These are phyloP conservation scores for Sicus ferrugineus DNA, from an alignment of 2,888 invertebrate species.

Conservation along the genomic window DNA sequence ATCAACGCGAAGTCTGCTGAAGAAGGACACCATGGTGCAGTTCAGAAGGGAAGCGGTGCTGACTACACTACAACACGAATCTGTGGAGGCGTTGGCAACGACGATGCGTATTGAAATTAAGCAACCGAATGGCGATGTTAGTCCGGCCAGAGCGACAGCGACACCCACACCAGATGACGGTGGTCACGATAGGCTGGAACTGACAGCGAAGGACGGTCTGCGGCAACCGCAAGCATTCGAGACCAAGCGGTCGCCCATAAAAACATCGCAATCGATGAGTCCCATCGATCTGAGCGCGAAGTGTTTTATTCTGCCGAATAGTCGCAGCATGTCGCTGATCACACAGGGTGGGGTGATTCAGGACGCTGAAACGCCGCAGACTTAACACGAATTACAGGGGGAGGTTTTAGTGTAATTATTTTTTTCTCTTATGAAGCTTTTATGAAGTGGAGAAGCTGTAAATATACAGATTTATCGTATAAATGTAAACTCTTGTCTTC, in stretches of 20 bases:
- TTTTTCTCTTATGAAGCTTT: neutral
- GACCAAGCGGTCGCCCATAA: conserved; percentile 57
- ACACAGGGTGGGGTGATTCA: too few species aligned
- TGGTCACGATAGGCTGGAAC: conserved; percentile 43
- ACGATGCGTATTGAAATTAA: conserved; percentile 37
- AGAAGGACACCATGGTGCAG: conserved; percentile 54
- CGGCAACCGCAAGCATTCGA: conserved; percentile 47
- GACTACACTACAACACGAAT: conserved; percentile 48
- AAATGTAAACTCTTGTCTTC: too few species aligned
- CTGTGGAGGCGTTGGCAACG: conserved; percentile 46
- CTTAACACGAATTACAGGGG: conserved; percentile 25
- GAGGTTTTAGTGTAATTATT: neutral
- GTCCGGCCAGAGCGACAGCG: neutral
- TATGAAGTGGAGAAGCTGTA: neutral
- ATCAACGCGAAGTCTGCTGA: conserved; percentile 50
- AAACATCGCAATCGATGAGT: conserved; percentile 62
- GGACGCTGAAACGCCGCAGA: conserved; percentile 45
- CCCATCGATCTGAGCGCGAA: conserved; percentile 53
- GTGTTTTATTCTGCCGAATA: conserved; percentile 58
- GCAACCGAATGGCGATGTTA: conserved; percentile 22
- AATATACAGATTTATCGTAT: neutral
- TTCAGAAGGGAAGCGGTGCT: conserved; percentile 53
- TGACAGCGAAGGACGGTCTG: conserved; percentile 43
- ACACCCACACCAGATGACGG: neutral
- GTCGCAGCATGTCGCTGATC: conserved; percentile 61